Evolutionary conservation across 2,113 vertebrate species (phyloP).

Genomic region (Suricata suricatta): DNA sequence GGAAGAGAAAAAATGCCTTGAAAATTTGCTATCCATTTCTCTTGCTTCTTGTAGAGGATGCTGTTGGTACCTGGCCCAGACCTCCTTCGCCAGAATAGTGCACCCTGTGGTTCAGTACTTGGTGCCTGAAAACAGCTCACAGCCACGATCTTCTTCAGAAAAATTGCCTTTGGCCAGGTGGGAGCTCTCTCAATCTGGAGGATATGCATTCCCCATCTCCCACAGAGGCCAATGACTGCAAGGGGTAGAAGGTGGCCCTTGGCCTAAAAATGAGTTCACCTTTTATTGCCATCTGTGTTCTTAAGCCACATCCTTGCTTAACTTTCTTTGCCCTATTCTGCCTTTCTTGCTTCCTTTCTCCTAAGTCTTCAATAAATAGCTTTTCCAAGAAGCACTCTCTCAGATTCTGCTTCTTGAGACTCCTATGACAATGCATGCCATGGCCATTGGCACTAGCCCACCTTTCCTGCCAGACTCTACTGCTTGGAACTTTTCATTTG

Average conservation of each 20-base stretch:
- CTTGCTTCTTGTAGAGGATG: not conserved
- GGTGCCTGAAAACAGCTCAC: not conserved
- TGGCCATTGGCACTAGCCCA: not conserved
- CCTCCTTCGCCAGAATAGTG: not conserved
- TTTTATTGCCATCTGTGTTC: not conserved
- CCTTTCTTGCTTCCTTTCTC: not conserved
- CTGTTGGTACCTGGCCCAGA: not conserved
- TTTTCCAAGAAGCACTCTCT: not conserved
- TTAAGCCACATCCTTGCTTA: not conserved
- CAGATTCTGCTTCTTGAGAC: not conserved
- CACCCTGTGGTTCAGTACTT: not conserved
- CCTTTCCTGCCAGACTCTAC: not conserved
- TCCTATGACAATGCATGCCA: not conserved
- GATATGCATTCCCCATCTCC: not conserved
- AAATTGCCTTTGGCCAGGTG: not conserved
- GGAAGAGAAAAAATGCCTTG: not conserved
- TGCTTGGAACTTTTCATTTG: not conserved
- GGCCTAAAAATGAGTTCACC: not conserved
- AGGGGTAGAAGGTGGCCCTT: not conserved
- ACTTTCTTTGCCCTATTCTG: not conserved
- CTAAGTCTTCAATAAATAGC: not conserved
- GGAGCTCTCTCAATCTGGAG: not conserved
- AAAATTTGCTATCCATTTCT: not conserved
- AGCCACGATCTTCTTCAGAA: not conserved
- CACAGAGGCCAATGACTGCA: not conserved